Evolutionary conservation across 1,140 invertebrate species (phyloP), one percentile per base, ranked within the genome.

Genomic region (Homalodisca vitripennis): DNA sequence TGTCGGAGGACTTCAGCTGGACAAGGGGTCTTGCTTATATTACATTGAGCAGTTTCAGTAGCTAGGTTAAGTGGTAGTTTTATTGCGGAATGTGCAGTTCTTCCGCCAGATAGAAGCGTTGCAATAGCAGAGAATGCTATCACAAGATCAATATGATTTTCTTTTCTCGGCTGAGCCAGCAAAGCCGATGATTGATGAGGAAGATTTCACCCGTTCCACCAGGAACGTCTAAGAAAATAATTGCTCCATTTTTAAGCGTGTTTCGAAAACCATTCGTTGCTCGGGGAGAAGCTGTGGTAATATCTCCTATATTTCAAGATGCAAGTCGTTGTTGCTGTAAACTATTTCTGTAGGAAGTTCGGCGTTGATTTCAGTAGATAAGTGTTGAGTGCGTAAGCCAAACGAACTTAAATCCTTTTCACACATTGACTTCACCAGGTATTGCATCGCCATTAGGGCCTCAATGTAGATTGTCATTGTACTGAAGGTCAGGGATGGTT

Each of bases 51-150:
- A 55, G 3, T 24, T 55, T 55, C 24, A 12, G 17, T 55, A 20
- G 17, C 17, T 24, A 66, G 13, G n/a, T 66, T 47, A 17, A 66
- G 20, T 66, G 79, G 77, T 14, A 82, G 69, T 73, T 82, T 82
- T 30, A 85, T 80, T 51, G 76, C 75, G 1, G 78, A 82, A 78
- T 84, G 82, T 62, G 78, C 79, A 34, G 82, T 86, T 75, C 78
- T 70, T 26, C 82, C 84, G 72, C 79, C 78, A 60, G 76, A 66
- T 62, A 85, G 69, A 27, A 85, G 76, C 51, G 80, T 84, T 30
- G 84, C 83, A 62, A 86, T 84, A 66, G 82, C 83, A 30, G 83
- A 84, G 53, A 80, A 83, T 64, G 83, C 83, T 46, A 83, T 72
- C 3, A 81, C 80, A 12, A 84, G 51, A 31, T 79, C 78, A 68